Percentiles rank a stretch among this genome's conserved stretches.
Conservation (phyloP, 2,888 invertebrate species). For the Drosophila hamatofila region DNA sequence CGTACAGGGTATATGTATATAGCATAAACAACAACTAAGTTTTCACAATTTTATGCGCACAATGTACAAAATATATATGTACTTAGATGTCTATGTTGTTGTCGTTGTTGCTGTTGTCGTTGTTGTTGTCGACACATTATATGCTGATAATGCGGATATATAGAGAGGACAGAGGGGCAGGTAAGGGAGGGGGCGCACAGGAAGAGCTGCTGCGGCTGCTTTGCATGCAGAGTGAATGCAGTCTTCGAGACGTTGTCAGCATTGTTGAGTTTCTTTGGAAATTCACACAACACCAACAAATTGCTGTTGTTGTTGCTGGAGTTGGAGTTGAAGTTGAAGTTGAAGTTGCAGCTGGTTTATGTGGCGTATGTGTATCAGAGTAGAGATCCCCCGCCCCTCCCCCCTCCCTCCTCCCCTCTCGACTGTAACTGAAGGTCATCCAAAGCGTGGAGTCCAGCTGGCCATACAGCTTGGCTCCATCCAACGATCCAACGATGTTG, state of each 20-base stretch:
- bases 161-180: not conserved
- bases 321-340: conserved; percentile 30
- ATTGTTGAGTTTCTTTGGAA: conserved; percentile 53
- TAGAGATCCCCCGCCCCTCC: not conserved
- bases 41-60: conserved; percentile 29
- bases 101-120: conserved; percentile 9
- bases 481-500: not conserved
- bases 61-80: conserved; percentile 12
- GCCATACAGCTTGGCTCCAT: conserved; percentile 16
- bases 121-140: conserved; percentile 29
- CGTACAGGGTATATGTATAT: conserved; percentile 1
- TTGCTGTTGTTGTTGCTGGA: not conserved
- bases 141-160: conserved; percentile 57
- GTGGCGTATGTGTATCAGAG: conserved; percentile 50
- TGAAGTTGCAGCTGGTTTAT: conserved; percentile 42
- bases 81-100: conserved; percentile 24
- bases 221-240: conserved; percentile 52
- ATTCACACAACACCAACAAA: conserved; percentile 25
- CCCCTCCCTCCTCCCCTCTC: not conserved
- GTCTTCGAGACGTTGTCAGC: conserved; percentile 38
- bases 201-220: conserved; percentile 32
- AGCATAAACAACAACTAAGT: conserved; percentile 22
- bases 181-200: no score
- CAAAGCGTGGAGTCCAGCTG: conserved; percentile 22
- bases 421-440: conserved; percentile 45